A percentile compares a stretch with the other conserved stretches of the same genome.
phyloP scores from a whole-genome alignment of 2,113 vertebrate species.

The Elgaria multicarinata region DNA sequence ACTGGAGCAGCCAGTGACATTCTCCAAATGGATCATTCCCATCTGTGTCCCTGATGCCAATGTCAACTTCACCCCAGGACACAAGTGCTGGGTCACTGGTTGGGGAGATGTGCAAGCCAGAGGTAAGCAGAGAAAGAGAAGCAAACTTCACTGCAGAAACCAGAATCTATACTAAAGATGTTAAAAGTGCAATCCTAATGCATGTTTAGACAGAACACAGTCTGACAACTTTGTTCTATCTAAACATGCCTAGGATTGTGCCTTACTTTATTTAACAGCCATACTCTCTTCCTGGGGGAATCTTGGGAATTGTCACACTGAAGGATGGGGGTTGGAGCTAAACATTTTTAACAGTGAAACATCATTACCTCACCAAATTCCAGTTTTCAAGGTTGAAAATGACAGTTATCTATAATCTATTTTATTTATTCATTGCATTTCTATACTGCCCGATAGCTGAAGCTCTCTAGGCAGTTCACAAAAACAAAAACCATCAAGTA shows the following conservation, averaged over 20 bases:
- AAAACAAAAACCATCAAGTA: too few relatives aligned
- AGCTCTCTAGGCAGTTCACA: too few relatives aligned
- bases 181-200: too few relatives aligned
- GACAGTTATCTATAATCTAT: too few relatives aligned
- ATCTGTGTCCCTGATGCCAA: conserved; percentile 27
- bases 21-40: background rate
- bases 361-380: background rate
- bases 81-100: conserved; percentile 40
- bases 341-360: background rate
- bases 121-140: conserved; percentile 38
- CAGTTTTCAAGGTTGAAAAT: background rate
- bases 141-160: background rate
- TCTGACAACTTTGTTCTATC: too few relatives aligned
- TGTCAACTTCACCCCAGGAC: conserved; percentile 14
- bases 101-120: conserved; percentile 35
- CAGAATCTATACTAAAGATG: background rate
- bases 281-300: too few relatives aligned
- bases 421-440: too few relatives aligned
- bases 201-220: too few relatives aligned
- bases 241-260: too few relatives aligned
- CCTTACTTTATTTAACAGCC: background rate
- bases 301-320: background rate
- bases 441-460: too few relatives aligned
- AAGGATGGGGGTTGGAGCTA: background rate
- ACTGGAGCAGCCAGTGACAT: conserved; percentile 20